These are phyloP conservation scores for Conger conger DNA, from an alignment of 2,113 vertebrate genomes.

Conservation along the genomic window DNA sequence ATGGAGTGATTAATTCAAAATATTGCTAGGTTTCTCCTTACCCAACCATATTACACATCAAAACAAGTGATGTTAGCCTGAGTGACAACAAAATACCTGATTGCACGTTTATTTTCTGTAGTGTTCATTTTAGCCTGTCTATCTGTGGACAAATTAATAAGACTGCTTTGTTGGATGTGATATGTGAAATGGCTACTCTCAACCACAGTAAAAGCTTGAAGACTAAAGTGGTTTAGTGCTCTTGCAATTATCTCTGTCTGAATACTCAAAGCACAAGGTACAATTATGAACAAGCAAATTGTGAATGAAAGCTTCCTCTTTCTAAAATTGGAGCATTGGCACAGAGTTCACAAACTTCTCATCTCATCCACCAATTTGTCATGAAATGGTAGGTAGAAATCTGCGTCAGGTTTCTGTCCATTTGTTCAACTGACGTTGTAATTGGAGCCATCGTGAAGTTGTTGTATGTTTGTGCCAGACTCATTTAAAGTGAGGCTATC, in stretches of 20 bases:
- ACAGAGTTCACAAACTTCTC: conserved; percentile 15
- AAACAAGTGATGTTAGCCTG: background rate
- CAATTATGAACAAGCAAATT: conserved; percentile 43
- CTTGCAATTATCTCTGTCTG: conserved; percentile 29
- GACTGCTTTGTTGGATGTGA: conserved; percentile 3
- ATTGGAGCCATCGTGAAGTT: conserved; percentile 21
- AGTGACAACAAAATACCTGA: background rate
- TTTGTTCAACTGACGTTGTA: conserved; percentile 30
- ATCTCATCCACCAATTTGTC: conserved; percentile 10
- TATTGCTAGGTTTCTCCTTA: background rate
- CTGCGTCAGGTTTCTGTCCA: conserved; percentile 8
- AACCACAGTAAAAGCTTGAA: background rate
- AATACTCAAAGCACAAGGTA: conserved; percentile 44
- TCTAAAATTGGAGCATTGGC: conserved; percentile 43
- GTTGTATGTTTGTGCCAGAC: background rate
- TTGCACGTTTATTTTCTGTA: background rate
- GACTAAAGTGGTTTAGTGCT: conserved; percentile 11
- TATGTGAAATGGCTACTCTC: conserved; percentile 10
- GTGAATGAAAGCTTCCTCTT: conserved; percentile 32
- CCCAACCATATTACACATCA: background rate
- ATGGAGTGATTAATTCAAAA: background rate
- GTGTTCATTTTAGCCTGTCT: background rate
- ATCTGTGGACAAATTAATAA: conserved; percentile 1
- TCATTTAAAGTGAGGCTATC: conserved; percentile 15
- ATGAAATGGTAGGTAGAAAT: conserved; percentile 22